phyloP scores from a whole-genome alignment of 2,888 invertebrate species.

The Nyleta sp. region DNA sequence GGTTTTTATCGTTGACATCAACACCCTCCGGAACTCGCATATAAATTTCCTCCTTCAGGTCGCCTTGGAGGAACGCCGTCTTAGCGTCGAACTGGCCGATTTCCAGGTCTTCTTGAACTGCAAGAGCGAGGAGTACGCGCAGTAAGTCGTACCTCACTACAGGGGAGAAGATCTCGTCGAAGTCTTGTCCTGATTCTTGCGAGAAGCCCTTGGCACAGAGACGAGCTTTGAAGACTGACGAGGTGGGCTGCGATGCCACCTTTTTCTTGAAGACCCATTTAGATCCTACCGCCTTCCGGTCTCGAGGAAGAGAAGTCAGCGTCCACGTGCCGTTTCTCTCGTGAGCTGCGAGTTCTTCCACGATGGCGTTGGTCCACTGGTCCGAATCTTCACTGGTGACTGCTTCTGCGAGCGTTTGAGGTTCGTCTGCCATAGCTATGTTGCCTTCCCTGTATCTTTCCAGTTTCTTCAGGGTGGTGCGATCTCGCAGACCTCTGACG shows the following conservation, averaged over 20 bases:
- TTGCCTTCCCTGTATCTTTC: not conserved
- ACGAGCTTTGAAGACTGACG: conserved; percentile 59
- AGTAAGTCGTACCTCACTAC: conserved; percentile 70
- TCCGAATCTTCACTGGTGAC: conserved; percentile 17
- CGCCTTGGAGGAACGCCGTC: conserved; percentile 73
- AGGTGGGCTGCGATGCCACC: not conserved
- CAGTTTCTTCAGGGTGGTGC: not conserved
- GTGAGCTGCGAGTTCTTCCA: conserved; percentile 37
- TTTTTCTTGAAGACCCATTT: conserved; percentile 54
- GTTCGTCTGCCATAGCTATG: conserved; percentile 42
- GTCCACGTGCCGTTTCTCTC: conserved; percentile 26
- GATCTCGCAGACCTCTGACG: not conserved
- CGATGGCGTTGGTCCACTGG: conserved; percentile 19
- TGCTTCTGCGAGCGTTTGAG: conserved; percentile 55
- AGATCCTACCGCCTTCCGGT: conserved; percentile 24
- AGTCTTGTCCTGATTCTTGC: conserved; percentile 7
- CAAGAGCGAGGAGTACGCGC: conserved; percentile 67
- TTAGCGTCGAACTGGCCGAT: conserved; percentile 72
- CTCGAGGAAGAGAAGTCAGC: not conserved
- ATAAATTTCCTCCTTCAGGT: conserved; percentile 64
- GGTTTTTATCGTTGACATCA: not conserved
- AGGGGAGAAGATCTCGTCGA: conserved; percentile 52
- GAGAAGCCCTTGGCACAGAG: conserved; percentile 49
- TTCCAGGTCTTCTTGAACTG: conserved; percentile 29
- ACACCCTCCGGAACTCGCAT: conserved; percentile 76